phyloP scores from a whole-genome alignment of 2,888 invertebrate genomes.

The Andrena praecox region DNA sequence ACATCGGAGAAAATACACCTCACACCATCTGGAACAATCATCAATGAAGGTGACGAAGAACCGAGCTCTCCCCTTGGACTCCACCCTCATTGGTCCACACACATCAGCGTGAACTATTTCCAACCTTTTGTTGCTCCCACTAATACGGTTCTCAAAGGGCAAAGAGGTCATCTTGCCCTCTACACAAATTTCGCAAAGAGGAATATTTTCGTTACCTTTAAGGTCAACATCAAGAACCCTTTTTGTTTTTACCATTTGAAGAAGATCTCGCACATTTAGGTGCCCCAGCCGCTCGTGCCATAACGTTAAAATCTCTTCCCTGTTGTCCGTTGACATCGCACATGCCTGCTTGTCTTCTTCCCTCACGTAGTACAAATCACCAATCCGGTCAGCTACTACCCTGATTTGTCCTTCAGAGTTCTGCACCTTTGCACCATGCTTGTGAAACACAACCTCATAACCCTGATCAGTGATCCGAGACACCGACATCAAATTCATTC shows the following conservation, averaged over 20 bases:
- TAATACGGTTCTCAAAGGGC: neutral
- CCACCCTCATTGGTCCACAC: conserved; percentile 1
- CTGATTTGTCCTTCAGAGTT: neutral
- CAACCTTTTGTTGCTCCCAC: neutral
- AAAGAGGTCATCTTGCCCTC: neutral
- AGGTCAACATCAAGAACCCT: neutral
- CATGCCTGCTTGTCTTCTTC: neutral
- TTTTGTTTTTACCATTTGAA: neutral
- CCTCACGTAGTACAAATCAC: neutral
- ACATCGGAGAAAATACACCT: neutral
- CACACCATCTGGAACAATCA: neutral
- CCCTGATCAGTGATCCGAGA: conserved; percentile 1
- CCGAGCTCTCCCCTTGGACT: neutral
- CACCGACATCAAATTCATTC: conserved; percentile 4
- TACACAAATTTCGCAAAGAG: neutral
- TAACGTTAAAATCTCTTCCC: neutral
- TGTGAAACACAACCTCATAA: neutral
- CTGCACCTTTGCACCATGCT: neutral
- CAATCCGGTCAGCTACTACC: neutral
- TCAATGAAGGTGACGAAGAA: conserved; percentile 1
- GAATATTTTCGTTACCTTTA: neutral
- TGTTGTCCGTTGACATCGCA: neutral
- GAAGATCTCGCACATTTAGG: neutral
- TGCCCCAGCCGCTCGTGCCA: neutral
- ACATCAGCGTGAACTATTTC: neutral